These are phyloP conservation scores for Bombus haemorrhoidalis DNA, from an alignment of 1,140 invertebrate genomes.

Conservation along the genomic window DNA sequence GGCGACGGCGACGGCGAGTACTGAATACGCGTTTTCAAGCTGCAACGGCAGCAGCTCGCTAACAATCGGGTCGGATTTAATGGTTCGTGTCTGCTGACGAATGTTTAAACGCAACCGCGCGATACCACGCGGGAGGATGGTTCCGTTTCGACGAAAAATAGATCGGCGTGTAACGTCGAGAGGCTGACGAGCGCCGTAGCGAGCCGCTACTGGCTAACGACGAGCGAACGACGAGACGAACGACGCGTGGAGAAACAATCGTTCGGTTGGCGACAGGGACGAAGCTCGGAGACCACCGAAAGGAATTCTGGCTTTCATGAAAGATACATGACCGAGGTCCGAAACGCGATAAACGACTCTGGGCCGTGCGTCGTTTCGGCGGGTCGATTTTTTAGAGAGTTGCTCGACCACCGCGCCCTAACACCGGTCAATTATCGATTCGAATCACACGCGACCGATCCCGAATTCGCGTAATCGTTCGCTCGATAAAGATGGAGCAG, in stretches of 20 bases:
- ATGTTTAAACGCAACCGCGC: constrained; percentile 66
- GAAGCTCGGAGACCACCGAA: too few relatives aligned
- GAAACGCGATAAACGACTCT: constrained; percentile 19
- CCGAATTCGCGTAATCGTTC: constrained; percentile 40
- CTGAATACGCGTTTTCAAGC: not conserved
- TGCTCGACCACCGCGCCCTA: not conserved
- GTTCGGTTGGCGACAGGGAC: not conserved
- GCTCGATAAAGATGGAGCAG: constrained; percentile 19
- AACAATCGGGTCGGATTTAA: constrained; percentile 70
- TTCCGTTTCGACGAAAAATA: constrained; percentile 18
- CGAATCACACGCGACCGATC: constrained; percentile 36
- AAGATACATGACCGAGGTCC: not conserved
- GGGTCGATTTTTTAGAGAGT: constrained; percentile 19
- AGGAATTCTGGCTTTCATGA: not conserved
- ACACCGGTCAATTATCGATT: constrained; percentile 32
- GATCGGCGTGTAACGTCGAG: not conserved
- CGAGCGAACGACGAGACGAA: not conserved
- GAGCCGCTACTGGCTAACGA: accelerated
- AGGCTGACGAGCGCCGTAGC: too few relatives aligned
- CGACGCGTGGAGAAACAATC: not conserved
- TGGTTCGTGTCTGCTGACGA: constrained; percentile 65
- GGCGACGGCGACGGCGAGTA: too few relatives aligned
- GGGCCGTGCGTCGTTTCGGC: not conserved
- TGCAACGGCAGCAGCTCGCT: constrained; percentile 42
- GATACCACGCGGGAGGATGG: constrained; percentile 11